A percentile compares a stretch with the other conserved stretches of the same genome.
These are phyloP conservation scores for Ryuthela nishihirai DNA, from an alignment of 2,888 invertebrate genomes.

Conservation along the genomic window DNA sequence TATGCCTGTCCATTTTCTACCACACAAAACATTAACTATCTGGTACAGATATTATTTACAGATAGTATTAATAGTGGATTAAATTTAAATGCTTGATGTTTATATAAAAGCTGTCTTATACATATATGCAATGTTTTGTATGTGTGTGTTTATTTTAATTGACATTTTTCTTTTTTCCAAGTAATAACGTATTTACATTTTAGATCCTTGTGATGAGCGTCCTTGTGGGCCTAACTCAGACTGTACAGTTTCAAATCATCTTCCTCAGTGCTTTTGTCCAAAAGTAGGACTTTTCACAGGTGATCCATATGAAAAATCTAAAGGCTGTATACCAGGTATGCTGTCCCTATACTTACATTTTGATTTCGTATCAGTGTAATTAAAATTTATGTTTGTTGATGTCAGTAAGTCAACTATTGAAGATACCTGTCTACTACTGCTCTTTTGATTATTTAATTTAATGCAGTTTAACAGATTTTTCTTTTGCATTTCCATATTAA, in stretches of 20 bases:
- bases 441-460: no score
- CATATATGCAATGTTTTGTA: not conserved
- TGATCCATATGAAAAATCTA: slow-evolving; percentile 40
- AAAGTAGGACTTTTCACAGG: slow-evolving; percentile 40
- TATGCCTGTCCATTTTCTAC: no score
- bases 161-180: not conserved
- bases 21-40: no score
- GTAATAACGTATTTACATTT: not conserved
- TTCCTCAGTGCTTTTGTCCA: slow-evolving; percentile 52
- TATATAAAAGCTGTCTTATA: not conserved
- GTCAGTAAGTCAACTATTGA: no score
- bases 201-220: slow-evolving; percentile 66
- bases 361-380: not conserved
- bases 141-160: not conserved
- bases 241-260: slow-evolving; percentile 75
- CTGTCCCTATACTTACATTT: not conserved
- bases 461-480: no score
- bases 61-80: no score
- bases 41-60: no score
- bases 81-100: not conserved
- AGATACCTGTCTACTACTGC: no score
- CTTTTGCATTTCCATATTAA: no score
- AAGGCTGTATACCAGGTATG: slow-evolving; percentile 37
- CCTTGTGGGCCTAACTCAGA: slow-evolving; percentile 70
- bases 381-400: not conserved